Base-by-base conservation (phyloP, 2,113 vertebrate species). In the Sisor rabdophorus region DNA sequence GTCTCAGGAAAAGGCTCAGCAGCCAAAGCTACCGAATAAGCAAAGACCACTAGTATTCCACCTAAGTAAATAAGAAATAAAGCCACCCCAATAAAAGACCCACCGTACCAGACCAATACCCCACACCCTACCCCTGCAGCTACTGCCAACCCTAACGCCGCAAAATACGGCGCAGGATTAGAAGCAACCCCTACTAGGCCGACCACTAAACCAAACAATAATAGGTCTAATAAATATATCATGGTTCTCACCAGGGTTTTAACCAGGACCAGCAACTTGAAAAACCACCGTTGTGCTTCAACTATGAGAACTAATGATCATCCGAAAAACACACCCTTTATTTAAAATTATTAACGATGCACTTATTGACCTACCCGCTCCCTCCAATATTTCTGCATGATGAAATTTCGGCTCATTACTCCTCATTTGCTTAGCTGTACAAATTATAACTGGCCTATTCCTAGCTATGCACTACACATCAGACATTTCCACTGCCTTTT, bases 401-500 rank as follows among this genome's bases (percentile, higher is more conserved):
- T 88, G 87, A 81, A 89, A 87, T 1, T 84, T 84, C 0, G 86
- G 85, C 0, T 88, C 85, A 0, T 32, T 88, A 0, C 16, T 88
- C 0, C 67, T 79, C 0, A 8, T 83, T 0, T 83, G 80, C 36
- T 3, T 75, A 17, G 8, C 32, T 0, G 19, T 26, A 0, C 81
- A 84, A 65, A 88, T 86, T 4, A 0, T 73, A 0, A 85, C 82
- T 0, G 73, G 81, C 0, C 44, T 86, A 0, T 55, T 88, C 1
- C 16, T 87, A 44, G 84, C 81, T 0, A 86, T 80, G 22, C 82
- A 81, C 2, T 84, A 85, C 11, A 84, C 82, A 0, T 52, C 85
- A 0, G 30, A 86, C 2, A 87, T 61, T 0, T 0, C 67, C 0
- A 19, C 73, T 1, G 84, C 86, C 4, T 83, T 81, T 10, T 78